phyloP scores from a whole-genome alignment of 2,888 invertebrate genomes.

The Formica aserva region DNA sequence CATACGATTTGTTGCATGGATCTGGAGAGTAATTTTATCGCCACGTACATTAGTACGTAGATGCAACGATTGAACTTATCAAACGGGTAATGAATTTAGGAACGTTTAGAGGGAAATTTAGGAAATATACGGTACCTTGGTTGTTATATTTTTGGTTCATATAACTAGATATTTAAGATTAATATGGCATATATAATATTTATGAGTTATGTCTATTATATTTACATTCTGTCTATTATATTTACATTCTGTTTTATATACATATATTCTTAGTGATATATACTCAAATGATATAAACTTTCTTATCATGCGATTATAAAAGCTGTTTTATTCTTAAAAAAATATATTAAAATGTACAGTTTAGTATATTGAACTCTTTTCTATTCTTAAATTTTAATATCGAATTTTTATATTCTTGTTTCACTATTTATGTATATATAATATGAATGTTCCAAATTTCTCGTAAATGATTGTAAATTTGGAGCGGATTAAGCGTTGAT shows the following conservation, averaged over 20 bases:
- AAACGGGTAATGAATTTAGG: not conserved
- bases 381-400: not conserved
- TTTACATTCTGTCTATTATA: not conserved
- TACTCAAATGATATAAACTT: not conserved
- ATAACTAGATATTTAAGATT: not conserved
- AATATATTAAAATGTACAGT: not conserved
- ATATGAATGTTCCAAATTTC: not conserved
- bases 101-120: not conserved
- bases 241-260: not conserved
- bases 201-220: not conserved
- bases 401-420: not conserved
- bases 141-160: not conserved
- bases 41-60: not conserved
- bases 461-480: not conserved
- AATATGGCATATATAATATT: not conserved
- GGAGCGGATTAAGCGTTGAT: not conserved
- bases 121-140: not conserved
- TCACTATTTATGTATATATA: not conserved
- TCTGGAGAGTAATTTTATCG: not conserved
- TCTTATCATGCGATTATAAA: not conserved
- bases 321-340: not conserved
- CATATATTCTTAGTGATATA: not conserved
- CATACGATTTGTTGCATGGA: not conserved
- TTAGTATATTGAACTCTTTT: not conserved
- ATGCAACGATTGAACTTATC: not conserved